These are phyloP conservation scores for Congeria kusceri DNA, from an alignment of 2,888 invertebrate species.

Conservation along the genomic window DNA sequence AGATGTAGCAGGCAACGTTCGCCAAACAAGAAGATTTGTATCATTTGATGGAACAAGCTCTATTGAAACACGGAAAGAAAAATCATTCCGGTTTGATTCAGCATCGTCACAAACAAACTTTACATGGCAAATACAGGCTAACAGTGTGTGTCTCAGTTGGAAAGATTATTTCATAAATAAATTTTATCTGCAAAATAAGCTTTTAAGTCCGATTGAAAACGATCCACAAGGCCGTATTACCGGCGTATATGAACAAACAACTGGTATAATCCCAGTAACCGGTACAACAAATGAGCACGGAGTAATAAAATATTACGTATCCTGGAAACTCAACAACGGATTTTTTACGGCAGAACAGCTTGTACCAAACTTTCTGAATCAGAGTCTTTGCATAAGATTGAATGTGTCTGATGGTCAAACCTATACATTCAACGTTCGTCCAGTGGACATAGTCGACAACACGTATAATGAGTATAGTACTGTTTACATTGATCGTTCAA, in stretches of 20 bases:
- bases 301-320: constrained; percentile 37
- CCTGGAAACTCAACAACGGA: constrained; percentile 14
- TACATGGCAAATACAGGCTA: constrained; percentile 63
- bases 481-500: constrained; percentile 64
- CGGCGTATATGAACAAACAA: constrained; percentile 60
- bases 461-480: constrained; percentile 47
- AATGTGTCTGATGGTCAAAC: constrained; percentile 58
- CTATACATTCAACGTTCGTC: constrained; percentile 42
- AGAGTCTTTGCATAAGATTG: constrained; percentile 43
- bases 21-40: constrained; percentile 58
- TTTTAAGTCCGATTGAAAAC: constrained; percentile 41
- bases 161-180: constrained; percentile 58
- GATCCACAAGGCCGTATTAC: constrained; percentile 30
- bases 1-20: constrained; percentile 60
- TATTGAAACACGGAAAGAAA: constrained; percentile 8
- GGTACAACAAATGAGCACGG: constrained; percentile 66
- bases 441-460: constrained; percentile 60
- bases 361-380: constrained; percentile 30
- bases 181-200: constrained; percentile 36
- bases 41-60: constrained; percentile 62
- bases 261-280: constrained; percentile 44
- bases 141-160: constrained; percentile 58
- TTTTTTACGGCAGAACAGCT: neutral
- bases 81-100: constrained; percentile 35
- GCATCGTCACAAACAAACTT: constrained; percentile 43